These are phyloP conservation scores for Chorisops tibialis DNA, from an alignment of 2,888 invertebrate genomes.

Conservation along the genomic window DNA sequence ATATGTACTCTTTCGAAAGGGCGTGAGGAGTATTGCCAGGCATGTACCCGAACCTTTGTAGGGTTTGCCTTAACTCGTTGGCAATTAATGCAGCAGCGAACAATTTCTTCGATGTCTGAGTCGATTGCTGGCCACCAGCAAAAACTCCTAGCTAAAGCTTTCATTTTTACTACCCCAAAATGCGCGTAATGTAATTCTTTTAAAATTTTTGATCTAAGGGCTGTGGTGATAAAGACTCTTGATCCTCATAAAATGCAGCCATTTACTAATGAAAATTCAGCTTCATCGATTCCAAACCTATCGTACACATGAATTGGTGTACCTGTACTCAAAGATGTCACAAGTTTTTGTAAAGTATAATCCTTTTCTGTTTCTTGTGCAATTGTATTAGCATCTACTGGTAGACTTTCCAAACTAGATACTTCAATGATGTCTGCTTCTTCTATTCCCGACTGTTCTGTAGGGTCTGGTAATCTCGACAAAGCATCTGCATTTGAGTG, in stretches of 20 bases:
- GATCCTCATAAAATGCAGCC: constrained; percentile 22
- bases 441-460: too few species aligned
- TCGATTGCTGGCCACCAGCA: constrained; percentile 37
- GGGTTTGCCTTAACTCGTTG: neutral
- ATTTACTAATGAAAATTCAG: constrained; percentile 22
- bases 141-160: constrained; percentile 33
- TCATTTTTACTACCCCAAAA: constrained; percentile 32
- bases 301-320: too few species aligned
- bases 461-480: too few species aligned
- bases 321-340: too few species aligned
- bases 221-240: constrained; percentile 26
- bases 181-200: constrained; percentile 32
- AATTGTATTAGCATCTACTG: too few species aligned
- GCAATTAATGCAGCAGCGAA: constrained; percentile 31
- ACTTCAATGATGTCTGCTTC: too few species aligned
- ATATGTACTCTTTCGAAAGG: constrained; percentile 34
- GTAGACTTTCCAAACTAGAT: neutral
- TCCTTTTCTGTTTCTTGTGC: too few species aligned
- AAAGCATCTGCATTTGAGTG: too few species aligned
- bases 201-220: constrained; percentile 14
- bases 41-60: neutral
- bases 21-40: constrained; percentile 25
- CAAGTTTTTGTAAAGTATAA: too few species aligned
- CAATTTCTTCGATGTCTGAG: constrained; percentile 35
- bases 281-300: neutral